phyloP scores from a whole-genome alignment of 1,140 invertebrate species.

The Kradibia gibbosae region DNA sequence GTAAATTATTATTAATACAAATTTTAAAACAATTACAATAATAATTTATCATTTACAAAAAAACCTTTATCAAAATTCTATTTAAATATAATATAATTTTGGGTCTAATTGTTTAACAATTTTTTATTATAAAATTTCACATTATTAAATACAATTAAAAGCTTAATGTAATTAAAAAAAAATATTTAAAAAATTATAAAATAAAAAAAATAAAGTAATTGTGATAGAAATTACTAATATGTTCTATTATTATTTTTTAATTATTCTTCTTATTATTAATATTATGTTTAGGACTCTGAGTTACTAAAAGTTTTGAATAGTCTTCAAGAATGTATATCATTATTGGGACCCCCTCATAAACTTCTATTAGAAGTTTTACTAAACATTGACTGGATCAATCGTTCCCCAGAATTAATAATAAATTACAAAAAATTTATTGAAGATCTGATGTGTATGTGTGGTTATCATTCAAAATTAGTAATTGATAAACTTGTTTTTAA shows the following conservation, averaged over 20 bases:
- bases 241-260: background rate
- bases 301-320: slow-evolving; percentile 73
- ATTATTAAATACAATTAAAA: too few relatives aligned
- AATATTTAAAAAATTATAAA: too few relatives aligned
- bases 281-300: slow-evolving; percentile 73
- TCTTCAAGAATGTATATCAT: slow-evolving; percentile 74
- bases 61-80: too few relatives aligned
- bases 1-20: too few relatives aligned
- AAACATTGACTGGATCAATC: slow-evolving; percentile 75
- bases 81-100: too few relatives aligned
- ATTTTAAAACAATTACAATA: too few relatives aligned
- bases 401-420: slow-evolving; percentile 68
- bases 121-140: too few relatives aligned
- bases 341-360: slow-evolving; percentile 74
- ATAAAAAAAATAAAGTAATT: background rate
- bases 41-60: too few relatives aligned
- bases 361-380: slow-evolving; percentile 77
- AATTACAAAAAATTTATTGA: slow-evolving; percentile 77
- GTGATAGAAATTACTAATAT: background rate
- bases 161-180: too few relatives aligned
- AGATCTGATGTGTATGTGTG: slow-evolving; percentile 78
- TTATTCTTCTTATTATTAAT: slow-evolving; percentile 6
- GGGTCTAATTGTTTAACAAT: too few relatives aligned
- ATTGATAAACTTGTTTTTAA: slow-evolving; percentile 74
- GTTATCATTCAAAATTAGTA: slow-evolving; percentile 75